Base-by-base conservation (phyloP, 1,140 invertebrate genomes). In the Microplitis demolitor region DNA sequence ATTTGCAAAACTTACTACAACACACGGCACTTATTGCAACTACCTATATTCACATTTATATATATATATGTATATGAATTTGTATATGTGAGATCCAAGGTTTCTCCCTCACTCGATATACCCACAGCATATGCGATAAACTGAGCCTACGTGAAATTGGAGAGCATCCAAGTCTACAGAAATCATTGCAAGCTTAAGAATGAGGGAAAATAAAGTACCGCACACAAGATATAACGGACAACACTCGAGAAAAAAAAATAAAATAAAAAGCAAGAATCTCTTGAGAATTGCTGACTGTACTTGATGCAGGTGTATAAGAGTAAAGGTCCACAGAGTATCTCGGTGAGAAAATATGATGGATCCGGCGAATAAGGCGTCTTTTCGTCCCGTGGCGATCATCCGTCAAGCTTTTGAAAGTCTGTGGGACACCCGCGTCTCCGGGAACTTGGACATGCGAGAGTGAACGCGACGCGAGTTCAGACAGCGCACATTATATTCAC, bases 341-440 rank as follows among this genome's bases (percentile, higher is more conserved):
- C 60, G 6, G 6, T 74, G 79, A 81, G 80, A 81, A 79, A 45
- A 58, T 79, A 85, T 84, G 82, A 86, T 85, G 80, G 81, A 84
- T 85, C 77, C 79, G 66, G 11, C 11, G 8, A 45, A 45, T 45
- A 71, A 79, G 51, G 77, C 80, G 79, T 80, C 82, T 85, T 82
- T 80, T 75, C 76, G 82, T 86, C 85, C 85, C 84, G 80, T 75
- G 78, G 83, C 84, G 85, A 84, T 83, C 80, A 86, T 86, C 79
- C 84, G 85, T 86, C 82, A 85, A 82, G 78, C 78, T 81, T 84
- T 85, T 84, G 72, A 82, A 82, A 84, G 74, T 81, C 82, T 80
- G 83, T 80, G 77, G 76, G 76, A 74, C 74, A 74, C 74, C 70
- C 66, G 75, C 64, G 56, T 34, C 14, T 50, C 50, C 16, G 31